Evolutionary conservation across 2,888 invertebrate species (phyloP), one percentile per base, ranked within the genome.

Genomic region (Galeopsomyia nigrocyanea): DNA sequence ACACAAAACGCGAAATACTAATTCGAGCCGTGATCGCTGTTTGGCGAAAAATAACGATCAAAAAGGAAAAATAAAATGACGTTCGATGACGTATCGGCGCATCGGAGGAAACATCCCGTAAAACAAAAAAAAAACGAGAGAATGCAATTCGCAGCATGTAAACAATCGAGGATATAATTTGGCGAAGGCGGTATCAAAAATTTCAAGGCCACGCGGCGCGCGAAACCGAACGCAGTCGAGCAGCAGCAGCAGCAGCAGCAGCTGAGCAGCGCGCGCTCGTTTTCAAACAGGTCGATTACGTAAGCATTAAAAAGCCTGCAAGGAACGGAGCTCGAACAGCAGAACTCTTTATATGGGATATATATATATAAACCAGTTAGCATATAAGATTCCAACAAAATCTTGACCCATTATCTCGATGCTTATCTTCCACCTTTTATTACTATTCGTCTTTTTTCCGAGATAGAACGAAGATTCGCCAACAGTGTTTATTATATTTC

Each of bases 211-310:
- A 5, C 5, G 26, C 5, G 26, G 70, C 49, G 55, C 58, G 65
- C 65, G 50, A 68, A 61, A 64, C 64, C 58, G 53, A 73, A 55
- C 61, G 47, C 70, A 62, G 26, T 26, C 5, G 26, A 3, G 26
- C 26, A 26, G 26, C 26, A 26, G 26, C n/a, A n/a, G n/a, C n/a
- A n/a, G n/a, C n/a, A n/a, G n/a, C n/a, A n/a, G n/a, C n/a, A n/a
- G n/a, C n/a, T n/a, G n/a, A 69, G 51, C 75, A 77, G 76, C 76
- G 76, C 70, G 73, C 72, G 68, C 76, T 76, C 77, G 73, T 81
- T 70, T 79, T 79, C 78, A 78, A 80, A 80, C 78, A 72, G 76
- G 77, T 79, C 76, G 77, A 80, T 81, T 80, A 78, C 78, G 76
- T 79, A 80, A 80, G 77, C 70, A 71, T 74, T 69, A 77, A 76